Percentiles rank a stretch among this genome's conserved stretches.
Evolutionary conservation across 2,797 vertebrate genomes (phyloP).

Genomic region (Pyrocephalus nanus): DNA sequence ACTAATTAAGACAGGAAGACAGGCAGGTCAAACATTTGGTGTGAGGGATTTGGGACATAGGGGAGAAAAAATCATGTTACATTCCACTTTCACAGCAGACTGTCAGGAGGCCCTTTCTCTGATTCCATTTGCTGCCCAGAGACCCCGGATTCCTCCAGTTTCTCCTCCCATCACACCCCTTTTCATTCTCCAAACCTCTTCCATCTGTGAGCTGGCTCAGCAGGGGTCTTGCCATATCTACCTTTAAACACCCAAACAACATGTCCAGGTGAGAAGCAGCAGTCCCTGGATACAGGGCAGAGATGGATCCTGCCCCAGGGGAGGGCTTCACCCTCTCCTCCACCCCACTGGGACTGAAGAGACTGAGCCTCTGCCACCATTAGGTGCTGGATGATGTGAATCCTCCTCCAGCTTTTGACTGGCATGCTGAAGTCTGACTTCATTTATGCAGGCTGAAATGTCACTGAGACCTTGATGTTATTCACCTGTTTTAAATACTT

Average conservation of each 20-base stretch:
- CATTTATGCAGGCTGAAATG: neutral
- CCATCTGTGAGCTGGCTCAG: neutral
- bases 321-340: neutral
- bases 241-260: neutral
- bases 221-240: accelerated
- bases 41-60: constrained; percentile 64
- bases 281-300: neutral
- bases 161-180: neutral
- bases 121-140: constrained; percentile 30
- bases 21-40: constrained; percentile 76
- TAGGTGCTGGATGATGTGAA: neutral
- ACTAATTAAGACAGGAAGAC: constrained; percentile 75
- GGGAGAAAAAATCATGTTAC: constrained; percentile 68
- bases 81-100: constrained; percentile 66
- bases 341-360: neutral
- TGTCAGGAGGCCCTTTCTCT: constrained; percentile 13
- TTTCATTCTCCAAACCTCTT: neutral
- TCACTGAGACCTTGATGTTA: neutral
- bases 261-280: neutral
- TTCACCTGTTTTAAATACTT: neutral
- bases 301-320: neutral
- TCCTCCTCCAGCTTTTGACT: neutral
- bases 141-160: neutral
- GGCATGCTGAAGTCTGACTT: neutral
- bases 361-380: neutral